These are phyloP conservation scores for Willowsia nigromaculata DNA, from an alignment of 2,888 invertebrate species.

Conservation along the genomic window DNA sequence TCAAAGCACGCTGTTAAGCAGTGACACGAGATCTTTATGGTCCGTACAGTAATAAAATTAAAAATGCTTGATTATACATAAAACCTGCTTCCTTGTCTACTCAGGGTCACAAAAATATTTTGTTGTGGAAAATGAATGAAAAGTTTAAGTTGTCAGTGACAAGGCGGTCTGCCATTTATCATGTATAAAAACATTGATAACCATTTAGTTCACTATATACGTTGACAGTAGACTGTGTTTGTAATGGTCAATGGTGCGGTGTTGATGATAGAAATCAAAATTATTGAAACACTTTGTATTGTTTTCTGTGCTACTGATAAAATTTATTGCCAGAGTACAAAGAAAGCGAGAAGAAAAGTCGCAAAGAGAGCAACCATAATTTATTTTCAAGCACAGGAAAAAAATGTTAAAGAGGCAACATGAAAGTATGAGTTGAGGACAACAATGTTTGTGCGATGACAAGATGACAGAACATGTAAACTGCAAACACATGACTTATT, in stretches of 20 bases:
- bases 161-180: constrained; percentile 10
- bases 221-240: not conserved
- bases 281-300: not conserved
- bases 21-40: too few relatives aligned
- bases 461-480: not conserved
- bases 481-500: not conserved
- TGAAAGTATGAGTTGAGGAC: too few relatives aligned
- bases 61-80: not conserved
- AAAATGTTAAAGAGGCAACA: too few relatives aligned
- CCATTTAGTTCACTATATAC: too few relatives aligned
- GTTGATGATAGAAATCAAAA: not conserved
- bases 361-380: not conserved
- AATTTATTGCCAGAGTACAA: not conserved
- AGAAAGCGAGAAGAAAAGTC: not conserved
- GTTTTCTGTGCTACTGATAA: not conserved
- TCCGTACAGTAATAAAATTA: too few relatives aligned
- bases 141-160: not conserved
- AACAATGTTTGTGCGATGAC: constrained; percentile 24
- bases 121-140: constrained; percentile 2
- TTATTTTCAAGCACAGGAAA: too few relatives aligned
- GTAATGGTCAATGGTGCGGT: not conserved
- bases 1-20: too few relatives aligned
- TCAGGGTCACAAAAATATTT: not conserved
- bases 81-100: not conserved
- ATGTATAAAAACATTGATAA: not conserved